These are phyloP conservation scores for Hypomesus transpacificus DNA, from an alignment of 2,113 vertebrate genomes.

Conservation along the genomic window DNA sequence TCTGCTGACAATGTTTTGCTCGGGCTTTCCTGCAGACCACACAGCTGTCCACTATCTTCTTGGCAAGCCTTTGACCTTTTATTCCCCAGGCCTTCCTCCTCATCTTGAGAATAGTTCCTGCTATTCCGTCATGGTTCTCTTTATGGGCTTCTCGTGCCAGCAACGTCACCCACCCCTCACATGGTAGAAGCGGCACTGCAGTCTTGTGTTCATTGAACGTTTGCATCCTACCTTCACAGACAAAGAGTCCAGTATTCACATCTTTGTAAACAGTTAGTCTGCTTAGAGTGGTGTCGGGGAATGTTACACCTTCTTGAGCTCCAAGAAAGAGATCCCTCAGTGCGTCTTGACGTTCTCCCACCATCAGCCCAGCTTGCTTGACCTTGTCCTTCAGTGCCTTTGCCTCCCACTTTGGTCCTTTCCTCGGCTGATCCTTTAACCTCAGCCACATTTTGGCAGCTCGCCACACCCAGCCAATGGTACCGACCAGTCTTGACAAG, in stretches of 20 bases:
- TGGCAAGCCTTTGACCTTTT: slow-evolving; percentile 5
- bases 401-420: too few relatives aligned
- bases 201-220: slow-evolving; percentile 26
- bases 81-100: slow-evolving; percentile 23
- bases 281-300: neutral
- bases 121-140: slow-evolving; percentile 23
- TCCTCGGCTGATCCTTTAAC: too few relatives aligned
- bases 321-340: slow-evolving; percentile 21
- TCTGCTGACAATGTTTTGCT: neutral
- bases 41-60: slow-evolving; percentile 18
- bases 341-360: slow-evolving; percentile 15
- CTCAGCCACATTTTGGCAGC: too few relatives aligned
- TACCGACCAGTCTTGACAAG: too few relatives aligned
- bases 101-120: neutral
- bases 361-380: slow-evolving; percentile 8
- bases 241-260: slow-evolving; percentile 9
- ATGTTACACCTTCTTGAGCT: slow-evolving; percentile 6
- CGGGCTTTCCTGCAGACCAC: neutral
- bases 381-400: too few relatives aligned
- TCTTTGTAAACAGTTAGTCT: slow-evolving; percentile 21
- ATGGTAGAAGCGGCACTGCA: slow-evolving; percentile 25
- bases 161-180: slow-evolving; percentile 13
- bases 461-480: too few relatives aligned
- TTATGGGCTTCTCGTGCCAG: slow-evolving; percentile 23
- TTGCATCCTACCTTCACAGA: slow-evolving; percentile 33